Percentiles rank a stretch among this genome's conserved stretches.
phyloP scores from a whole-genome alignment of 2,797 vertebrate genomes.

The Mormyrops boulengeri region DNA sequence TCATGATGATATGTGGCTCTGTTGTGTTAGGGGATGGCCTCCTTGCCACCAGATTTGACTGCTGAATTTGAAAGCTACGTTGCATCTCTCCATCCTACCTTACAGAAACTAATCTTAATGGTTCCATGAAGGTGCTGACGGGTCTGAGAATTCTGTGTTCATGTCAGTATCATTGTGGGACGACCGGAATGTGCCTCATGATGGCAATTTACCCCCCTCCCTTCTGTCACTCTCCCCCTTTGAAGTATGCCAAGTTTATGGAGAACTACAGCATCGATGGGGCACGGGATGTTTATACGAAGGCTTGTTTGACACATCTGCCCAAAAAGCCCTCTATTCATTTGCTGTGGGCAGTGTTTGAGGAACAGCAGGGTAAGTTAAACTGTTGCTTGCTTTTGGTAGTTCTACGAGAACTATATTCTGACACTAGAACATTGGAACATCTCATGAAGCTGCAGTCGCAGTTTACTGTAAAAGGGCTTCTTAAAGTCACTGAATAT shows the following conservation, averaged over 20 bases:
- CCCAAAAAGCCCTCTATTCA: constrained; percentile 88
- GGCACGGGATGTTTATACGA: constrained; percentile 91
- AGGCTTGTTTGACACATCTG: constrained; percentile 87
- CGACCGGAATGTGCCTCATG: constrained; percentile 53
- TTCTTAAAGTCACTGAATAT: background rate
- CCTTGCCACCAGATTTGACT: constrained; percentile 99
- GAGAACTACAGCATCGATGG: constrained; percentile 93
- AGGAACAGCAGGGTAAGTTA: constrained; percentile 91
- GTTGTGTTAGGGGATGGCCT: constrained; percentile 99
- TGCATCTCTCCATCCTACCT: constrained; percentile 99
- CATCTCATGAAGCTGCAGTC: background rate
- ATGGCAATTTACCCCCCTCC: background rate
- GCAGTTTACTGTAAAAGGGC: background rate
- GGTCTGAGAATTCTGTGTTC: constrained; percentile 81
- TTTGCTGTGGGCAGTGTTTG: constrained; percentile 93
- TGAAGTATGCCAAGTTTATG: constrained; percentile 64
- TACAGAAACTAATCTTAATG: constrained; percentile 99
- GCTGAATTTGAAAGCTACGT: constrained; percentile 99
- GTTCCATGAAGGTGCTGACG: constrained; percentile 99
- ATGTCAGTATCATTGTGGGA: constrained; percentile 91
- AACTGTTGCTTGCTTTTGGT: background rate
- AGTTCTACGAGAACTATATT: background rate
- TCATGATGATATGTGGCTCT: constrained; percentile 99
- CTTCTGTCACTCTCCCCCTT: background rate
- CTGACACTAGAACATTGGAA: background rate